A percentile compares a stretch with the other conserved stretches of the same genome.
phyloP scores from a whole-genome alignment of 2,113 vertebrate species.

The Mirza zaza region DNA sequence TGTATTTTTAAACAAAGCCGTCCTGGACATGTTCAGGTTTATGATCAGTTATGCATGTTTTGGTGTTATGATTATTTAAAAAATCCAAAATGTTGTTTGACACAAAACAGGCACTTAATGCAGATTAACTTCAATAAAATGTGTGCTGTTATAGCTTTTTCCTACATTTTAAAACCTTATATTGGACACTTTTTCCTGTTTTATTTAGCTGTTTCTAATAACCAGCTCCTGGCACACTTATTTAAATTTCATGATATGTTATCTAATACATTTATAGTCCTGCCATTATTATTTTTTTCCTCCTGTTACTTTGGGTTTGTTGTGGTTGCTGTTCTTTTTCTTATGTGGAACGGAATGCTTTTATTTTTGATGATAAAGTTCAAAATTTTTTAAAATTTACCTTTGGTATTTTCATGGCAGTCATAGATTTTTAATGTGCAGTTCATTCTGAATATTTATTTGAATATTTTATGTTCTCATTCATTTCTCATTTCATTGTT shows the following conservation, averaged over 20 bases:
- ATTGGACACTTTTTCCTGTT: neutral
- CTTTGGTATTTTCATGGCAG: neutral
- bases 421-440: neutral
- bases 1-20: neutral
- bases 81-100: neutral
- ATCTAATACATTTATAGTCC: neutral
- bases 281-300: neutral
- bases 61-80: neutral
- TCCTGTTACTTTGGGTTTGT: neutral
- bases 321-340: neutral
- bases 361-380: neutral
- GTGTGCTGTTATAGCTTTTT: neutral
- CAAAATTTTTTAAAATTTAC: neutral
- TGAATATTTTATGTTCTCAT: accelerated
- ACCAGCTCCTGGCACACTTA: neutral
- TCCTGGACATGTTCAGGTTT: neutral
- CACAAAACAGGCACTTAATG: neutral
- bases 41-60: neutral
- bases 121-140: neutral
- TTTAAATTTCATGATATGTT: neutral
- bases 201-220: neutral
- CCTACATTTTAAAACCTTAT: neutral
- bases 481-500: neutral
- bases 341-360: neutral
- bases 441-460: accelerated